Percentiles rank a stretch among this genome's conserved stretches.
Conservation (phyloP, 2,113 vertebrate genomes). For the Gymnogyps californianus region DNA sequence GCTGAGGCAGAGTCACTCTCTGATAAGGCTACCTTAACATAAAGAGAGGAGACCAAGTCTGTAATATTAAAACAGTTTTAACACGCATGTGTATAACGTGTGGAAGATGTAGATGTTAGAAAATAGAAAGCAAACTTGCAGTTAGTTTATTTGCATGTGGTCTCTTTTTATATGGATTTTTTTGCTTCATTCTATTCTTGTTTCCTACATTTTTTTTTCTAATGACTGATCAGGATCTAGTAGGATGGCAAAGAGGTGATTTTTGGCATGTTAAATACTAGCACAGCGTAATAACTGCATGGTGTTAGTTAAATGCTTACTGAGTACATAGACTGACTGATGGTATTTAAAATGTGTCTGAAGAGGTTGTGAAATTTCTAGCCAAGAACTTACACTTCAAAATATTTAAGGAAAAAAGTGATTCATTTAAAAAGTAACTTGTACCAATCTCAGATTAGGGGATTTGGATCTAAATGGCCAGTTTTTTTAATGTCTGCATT, state of each 20-base stretch:
- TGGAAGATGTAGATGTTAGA: not conserved
- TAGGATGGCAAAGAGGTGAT: not conserved
- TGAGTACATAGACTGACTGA: not conserved
- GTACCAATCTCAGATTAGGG: not conserved
- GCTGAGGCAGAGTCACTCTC: not conserved
- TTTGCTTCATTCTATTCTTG: not conserved
- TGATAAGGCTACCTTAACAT: not conserved
- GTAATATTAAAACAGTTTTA: not conserved
- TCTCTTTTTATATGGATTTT: not conserved
- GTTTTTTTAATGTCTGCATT: constrained; percentile 8
- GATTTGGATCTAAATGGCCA: not conserved
- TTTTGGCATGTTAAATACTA: not conserved
- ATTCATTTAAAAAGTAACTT: not conserved
- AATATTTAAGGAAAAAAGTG: not conserved
- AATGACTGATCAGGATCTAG: not conserved
- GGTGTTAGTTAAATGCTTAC: not conserved
- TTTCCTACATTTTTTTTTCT: not conserved
- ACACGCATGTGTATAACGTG: rapidly evolving
- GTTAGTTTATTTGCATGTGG: not conserved
- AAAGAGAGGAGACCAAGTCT: not conserved
- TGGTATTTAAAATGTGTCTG: not conserved
- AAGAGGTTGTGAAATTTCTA: constrained; percentile 32
- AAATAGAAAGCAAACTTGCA: not conserved
- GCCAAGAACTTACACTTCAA: not conserved
- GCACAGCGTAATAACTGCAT: not conserved